Evolutionary conservation across 2,113 vertebrate genomes (phyloP).

Genomic region (Ivindomyrus marchei): DNA sequence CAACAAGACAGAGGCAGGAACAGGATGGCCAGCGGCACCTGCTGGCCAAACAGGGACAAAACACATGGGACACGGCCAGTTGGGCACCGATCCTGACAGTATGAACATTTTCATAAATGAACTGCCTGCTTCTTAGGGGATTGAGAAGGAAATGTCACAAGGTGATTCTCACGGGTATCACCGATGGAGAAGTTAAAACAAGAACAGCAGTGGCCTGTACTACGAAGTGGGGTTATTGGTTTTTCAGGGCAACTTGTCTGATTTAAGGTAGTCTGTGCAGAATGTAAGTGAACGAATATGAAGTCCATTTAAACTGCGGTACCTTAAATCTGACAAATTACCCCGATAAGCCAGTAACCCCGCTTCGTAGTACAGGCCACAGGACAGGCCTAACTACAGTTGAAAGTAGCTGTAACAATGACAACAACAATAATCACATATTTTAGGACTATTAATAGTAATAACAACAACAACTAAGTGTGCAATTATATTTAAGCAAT

Average conservation of each 20-base stretch:
- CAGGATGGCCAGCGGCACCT: background rate
- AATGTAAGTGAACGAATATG: too few species aligned
- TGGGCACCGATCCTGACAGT: background rate
- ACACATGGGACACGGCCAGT: background rate
- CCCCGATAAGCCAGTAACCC: too few species aligned
- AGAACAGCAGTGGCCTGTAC: constrained; percentile 1
- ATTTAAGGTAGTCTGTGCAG: too few species aligned
- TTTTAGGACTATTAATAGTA: background rate
- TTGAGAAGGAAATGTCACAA: constrained; percentile 60
- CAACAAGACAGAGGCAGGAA: background rate
- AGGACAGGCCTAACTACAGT: constrained; percentile 4
- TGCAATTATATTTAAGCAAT: background rate
- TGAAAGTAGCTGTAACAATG: background rate
- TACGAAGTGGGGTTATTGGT: too few species aligned
- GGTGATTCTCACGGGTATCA: constrained; percentile 73
- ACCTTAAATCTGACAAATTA: too few species aligned
- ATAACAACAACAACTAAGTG: background rate
- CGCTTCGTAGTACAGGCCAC: too few species aligned
- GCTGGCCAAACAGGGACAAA: background rate
- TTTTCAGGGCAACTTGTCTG: too few species aligned
- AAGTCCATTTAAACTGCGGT: too few species aligned
- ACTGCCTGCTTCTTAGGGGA: background rate
- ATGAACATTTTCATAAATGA: background rate
- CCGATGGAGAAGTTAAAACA: constrained; percentile 63
- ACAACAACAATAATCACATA: background rate